Evolutionary conservation across 2,888 invertebrate species (phyloP).

Genomic region (Lasioglossum figueresi): DNA sequence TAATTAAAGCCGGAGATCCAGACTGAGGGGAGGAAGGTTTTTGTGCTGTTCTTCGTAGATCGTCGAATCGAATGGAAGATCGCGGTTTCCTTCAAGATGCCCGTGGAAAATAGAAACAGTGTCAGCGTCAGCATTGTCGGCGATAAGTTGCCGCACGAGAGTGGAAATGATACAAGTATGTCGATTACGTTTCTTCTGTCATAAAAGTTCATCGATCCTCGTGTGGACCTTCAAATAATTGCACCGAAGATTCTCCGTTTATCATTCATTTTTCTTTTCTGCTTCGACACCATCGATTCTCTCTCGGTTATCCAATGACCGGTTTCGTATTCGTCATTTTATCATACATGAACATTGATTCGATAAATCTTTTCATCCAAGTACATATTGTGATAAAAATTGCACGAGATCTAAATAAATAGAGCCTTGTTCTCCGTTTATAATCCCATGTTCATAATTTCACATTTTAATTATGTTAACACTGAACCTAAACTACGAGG

Average conservation of each 20-base stretch:
- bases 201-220: neutral
- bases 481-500: no score
- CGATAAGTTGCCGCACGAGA: slow-evolving; percentile 24
- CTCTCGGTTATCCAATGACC: no score
- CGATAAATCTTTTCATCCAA: no score
- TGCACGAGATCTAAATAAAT: no score
- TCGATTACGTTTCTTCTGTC: neutral
- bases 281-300: neutral
- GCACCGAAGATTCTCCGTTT: neutral
- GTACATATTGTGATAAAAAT: no score
- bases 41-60: neutral
- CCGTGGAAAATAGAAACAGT: slow-evolving; percentile 36
- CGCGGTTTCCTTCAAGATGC: slow-evolving; percentile 26
- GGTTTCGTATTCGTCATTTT: no score
- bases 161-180: slow-evolving; percentile 46
- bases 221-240: neutral
- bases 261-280: neutral
- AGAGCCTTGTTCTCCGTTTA: no score
- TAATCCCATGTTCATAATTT: no score
- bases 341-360: no score
- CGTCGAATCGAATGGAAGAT: neutral
- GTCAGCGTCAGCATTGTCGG: slow-evolving; percentile 35
- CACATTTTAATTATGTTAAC: no score
- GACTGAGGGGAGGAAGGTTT: neutral
- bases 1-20: neutral